phyloP scores from a whole-genome alignment of 2,113 vertebrate species.

The Opisthocomus hoazin region DNA sequence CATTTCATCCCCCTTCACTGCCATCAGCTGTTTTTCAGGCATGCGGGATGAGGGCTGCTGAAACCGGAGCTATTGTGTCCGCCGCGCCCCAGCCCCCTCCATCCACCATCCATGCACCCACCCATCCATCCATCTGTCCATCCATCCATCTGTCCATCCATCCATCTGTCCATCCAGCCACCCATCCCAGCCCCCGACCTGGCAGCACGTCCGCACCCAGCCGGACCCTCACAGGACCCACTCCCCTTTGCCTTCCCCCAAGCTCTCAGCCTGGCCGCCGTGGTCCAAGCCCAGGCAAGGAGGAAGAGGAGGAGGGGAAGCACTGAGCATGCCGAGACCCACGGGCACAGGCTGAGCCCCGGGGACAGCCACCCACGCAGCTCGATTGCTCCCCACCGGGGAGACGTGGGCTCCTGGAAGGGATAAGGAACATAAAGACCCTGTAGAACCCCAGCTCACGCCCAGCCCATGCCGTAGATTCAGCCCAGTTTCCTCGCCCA shows the following conservation, averaged over 20 bases:
- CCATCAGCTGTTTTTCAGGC: constrained; percentile 71
- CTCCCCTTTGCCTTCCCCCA: not conserved
- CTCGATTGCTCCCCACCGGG: rapidly evolving
- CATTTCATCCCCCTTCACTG: constrained; percentile 57
- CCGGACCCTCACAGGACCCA: rapidly evolving
- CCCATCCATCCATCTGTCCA: not conserved
- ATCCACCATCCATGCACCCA: not conserved
- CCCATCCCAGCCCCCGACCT: too few relatives aligned
- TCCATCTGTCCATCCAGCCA: not conserved
- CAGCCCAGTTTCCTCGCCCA: not conserved
- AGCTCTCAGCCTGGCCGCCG: not conserved
- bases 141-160: not conserved
- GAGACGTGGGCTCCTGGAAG: not conserved
- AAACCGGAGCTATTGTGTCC: constrained; percentile 44
- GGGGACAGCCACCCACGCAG: not conserved
- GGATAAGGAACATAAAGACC: not conserved
- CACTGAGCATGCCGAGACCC: rapidly evolving
- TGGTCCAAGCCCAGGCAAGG: not conserved
- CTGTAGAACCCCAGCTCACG: not conserved
- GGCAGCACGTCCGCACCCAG: rapidly evolving
- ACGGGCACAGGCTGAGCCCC: rapidly evolving
- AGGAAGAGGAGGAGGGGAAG: not conserved
- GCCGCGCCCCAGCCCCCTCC: constrained; percentile 6
- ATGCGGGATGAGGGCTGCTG: constrained; percentile 38
- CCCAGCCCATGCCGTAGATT: not conserved